Percentiles rank a stretch among this genome's conserved stretches.
phyloP scores from a whole-genome alignment of 2,888 invertebrate species.

The Chrysolina haemoptera region DNA sequence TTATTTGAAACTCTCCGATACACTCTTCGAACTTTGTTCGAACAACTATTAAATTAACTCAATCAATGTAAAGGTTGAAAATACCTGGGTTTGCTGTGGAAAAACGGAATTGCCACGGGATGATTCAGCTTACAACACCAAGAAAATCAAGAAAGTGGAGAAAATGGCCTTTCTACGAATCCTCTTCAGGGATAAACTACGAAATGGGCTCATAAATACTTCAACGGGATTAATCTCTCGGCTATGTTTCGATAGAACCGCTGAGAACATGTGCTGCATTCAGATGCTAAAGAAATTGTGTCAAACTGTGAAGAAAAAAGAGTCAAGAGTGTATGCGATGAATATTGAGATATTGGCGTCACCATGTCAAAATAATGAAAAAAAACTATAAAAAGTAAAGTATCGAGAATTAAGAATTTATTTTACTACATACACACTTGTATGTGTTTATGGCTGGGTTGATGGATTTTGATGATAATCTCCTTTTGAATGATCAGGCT shows the following conservation, averaged over 20 bases:
- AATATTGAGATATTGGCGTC: neutral
- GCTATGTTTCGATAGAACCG: neutral
- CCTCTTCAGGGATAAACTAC: neutral
- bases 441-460: too few species aligned
- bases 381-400: neutral
- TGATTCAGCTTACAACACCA: neutral
- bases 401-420: too few species aligned
- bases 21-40: too few species aligned
- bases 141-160: too few species aligned
- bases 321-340: neutral
- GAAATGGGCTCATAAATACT: neutral
- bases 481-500: too few species aligned
- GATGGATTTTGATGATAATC: too few species aligned
- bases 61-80: too few species aligned
- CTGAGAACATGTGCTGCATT: neutral
- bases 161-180: neutral
- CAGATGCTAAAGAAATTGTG: neutral
- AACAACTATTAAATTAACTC: too few species aligned
- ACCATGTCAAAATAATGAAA: neutral
- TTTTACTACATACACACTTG: too few species aligned
- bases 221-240: neutral
- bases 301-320: neutral
- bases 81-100: neutral
- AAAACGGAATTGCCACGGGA: neutral
- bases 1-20: too few species aligned